Percentiles rank a stretch among this genome's conserved stretches.
These are phyloP conservation scores for Echinometra lucunter DNA, from an alignment of 53 echinoderm and acorn worm species.

Conservation along the genomic window DNA sequence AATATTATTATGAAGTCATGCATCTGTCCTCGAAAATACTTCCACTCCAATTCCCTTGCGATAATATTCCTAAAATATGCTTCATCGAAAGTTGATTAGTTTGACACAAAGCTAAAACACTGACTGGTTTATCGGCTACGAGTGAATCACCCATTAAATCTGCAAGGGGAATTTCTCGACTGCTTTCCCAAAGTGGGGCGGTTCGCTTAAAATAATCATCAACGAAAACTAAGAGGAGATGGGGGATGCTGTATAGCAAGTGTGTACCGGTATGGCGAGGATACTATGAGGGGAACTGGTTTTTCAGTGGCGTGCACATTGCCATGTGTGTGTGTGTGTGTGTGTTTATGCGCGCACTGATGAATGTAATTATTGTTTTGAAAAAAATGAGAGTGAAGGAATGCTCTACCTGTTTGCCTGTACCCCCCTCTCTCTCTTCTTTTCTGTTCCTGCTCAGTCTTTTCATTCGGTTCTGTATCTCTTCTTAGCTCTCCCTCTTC, in stretches of 20 bases:
- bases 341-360: too few relatives aligned
- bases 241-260: not conserved
- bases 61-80: conserved; percentile 42
- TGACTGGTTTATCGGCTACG: conserved; percentile 19
- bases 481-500: too few relatives aligned
- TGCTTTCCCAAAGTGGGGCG: not conserved
- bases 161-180: conserved; percentile 20
- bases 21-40: not conserved
- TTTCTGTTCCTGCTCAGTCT: too few relatives aligned
- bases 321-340: not conserved
- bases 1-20: not conserved
- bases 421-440: too few relatives aligned
- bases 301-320: not conserved
- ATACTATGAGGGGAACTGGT: not conserved
- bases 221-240: not conserved
- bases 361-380: too few relatives aligned
- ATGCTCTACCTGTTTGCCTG: too few relatives aligned
- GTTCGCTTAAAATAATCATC: conserved; percentile 39
- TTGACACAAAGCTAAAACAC: conserved; percentile 35
- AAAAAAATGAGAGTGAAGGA: too few relatives aligned
- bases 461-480: too few relatives aligned
- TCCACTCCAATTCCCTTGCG: conserved; percentile 19
- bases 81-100: conserved; percentile 41
- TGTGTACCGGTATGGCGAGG: not conserved
- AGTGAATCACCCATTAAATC: conserved; percentile 47